These are phyloP conservation scores for Gambusia holbrooki DNA, from an alignment of 2,113 vertebrate genomes.

Conservation along the genomic window DNA sequence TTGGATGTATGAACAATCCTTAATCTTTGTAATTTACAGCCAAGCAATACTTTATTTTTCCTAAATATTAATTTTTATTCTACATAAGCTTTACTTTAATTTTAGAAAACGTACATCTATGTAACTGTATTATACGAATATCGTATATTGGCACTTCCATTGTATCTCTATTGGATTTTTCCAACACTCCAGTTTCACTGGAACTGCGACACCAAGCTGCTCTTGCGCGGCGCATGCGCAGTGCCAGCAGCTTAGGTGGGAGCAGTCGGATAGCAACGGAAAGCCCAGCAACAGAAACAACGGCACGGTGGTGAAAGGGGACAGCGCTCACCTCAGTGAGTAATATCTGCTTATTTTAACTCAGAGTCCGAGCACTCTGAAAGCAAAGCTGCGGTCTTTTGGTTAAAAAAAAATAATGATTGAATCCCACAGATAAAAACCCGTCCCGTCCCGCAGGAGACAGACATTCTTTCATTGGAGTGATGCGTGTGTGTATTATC, in stretches of 20 bases:
- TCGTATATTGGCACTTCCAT: too few relatives aligned
- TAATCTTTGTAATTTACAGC: too few relatives aligned
- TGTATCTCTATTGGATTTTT: not conserved
- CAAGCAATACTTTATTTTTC: too few relatives aligned
- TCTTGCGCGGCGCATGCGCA: constrained; percentile 37
- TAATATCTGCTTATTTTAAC: constrained; percentile 21
- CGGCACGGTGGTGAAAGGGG: constrained; percentile 31
- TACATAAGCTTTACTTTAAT: too few relatives aligned
- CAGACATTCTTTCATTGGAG: constrained; percentile 21
- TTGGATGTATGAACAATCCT: too few relatives aligned
- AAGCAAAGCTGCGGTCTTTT: not conserved
- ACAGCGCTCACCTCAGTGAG: constrained; percentile 50
- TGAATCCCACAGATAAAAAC: constrained; percentile 9
- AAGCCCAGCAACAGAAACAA: constrained; percentile 48
- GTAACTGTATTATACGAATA: too few relatives aligned
- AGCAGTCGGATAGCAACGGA: constrained; percentile 55
- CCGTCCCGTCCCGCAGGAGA: constrained; percentile 17
- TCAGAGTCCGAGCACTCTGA: not conserved
- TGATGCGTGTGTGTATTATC: constrained; percentile 51
- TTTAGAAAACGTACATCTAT: too few relatives aligned
- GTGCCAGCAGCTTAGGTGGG: constrained; percentile 22
- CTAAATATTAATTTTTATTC: too few relatives aligned
- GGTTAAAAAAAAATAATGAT: not conserved
- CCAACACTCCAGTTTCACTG: constrained; percentile 44
- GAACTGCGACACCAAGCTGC: not conserved